Base-by-base conservation (phyloP, 2,888 invertebrate genomes). In the Thelaira solivaga region DNA sequence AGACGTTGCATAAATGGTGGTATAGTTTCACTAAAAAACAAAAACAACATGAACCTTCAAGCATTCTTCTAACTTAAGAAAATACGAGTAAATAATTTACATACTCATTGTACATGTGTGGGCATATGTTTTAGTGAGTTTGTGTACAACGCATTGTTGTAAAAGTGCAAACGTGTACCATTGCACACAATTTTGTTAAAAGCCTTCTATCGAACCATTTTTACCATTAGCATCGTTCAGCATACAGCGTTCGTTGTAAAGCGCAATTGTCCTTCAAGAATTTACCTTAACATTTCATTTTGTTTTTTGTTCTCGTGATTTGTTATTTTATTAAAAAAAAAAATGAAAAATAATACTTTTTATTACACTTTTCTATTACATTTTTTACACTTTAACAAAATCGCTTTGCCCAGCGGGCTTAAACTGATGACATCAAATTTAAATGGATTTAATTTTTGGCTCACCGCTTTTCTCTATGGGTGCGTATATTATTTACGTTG, bases 131-230 rank as follows among this genome's bases (percentile, higher is more conserved):
- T 36, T 4, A n/a, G n/a, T n/a, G n/a, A n/a, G n/a, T n/a, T n/a
- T n/a, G n/a, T n/a, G n/a, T n/a, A n/a, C n/a, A n/a, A n/a, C n/a
- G n/a, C n/a, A n/a, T n/a, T n/a, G n/a, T n/a, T n/a, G n/a, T n/a
- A n/a, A n/a, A 13, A 29, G 24, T 45, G 18, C 57, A 49, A n/a
- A 51, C 45, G 6, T 31, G 31, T 24, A 31, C 36, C 31, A 20
- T n/a, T 47, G 18, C 36, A 36, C 39, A 39, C 41, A 22, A 8
- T 59, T 64, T 69, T 69, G 64, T 69, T 73, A 69, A 73, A 68
- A 59, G 57, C 57, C 67, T 77, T 57, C 73, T 78, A 69, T 78
- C 24, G 59, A 68, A 64, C 18, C 57, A 45, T 49, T 74, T 62
- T 65, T 45, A 29, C 59, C 65, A 65, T 76, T 71, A 57, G 43